Base-by-base conservation (phyloP, 64 coral and sea anemone species). In the Dendrophyllia cribrosa region DNA sequence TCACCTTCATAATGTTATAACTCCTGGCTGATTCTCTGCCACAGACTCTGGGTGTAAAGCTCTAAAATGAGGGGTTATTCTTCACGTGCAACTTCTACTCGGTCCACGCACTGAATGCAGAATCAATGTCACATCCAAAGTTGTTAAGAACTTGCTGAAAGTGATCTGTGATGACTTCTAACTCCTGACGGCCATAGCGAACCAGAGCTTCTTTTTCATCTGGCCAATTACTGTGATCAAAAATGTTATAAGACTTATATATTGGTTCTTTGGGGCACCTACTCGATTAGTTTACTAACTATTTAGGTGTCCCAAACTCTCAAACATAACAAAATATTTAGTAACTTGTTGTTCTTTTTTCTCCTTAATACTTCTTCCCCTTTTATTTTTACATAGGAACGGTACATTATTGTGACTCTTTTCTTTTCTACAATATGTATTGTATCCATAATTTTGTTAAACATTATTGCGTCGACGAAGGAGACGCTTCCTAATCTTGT, bases 171-270 rank as follows among this genome's bases (percentile, higher is more conserved):
- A 77, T 89, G 16, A 77, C 73, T 64, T 65, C 9, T 89, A 66
- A 77, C 66, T 66, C 87, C n/a, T 88, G 58, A 86, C 64, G 82
- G 82, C 82, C 82, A 43, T 86, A 69, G 63, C 69, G 62, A 86
- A n/a, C 12, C 43, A 86, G 82, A 86, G 82, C 82, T 86, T 86
- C 82, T 77, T n/a, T n/a, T n/a, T 78, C 74, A 79, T 79, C 65
- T 76, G 76, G 88, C 88, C 76, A 90, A 78, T 81, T 90, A 55
- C 74, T 90, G 88, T 82, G 88, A 67, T 90, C 44, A 90, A 90
- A 70, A 58, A 90, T 79, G 62, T 79, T 90, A 56, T 75, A 90
- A 75, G 88, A 90, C 47, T 79, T 55, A 90, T 90, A 90, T 48
- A 90, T 79, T 17, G n/a, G n/a, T n/a, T n/a, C n/a, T n/a, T n/a